phyloP scores from a whole-genome alignment of 2,888 invertebrate genomes.

The Anodontia alba region DNA sequence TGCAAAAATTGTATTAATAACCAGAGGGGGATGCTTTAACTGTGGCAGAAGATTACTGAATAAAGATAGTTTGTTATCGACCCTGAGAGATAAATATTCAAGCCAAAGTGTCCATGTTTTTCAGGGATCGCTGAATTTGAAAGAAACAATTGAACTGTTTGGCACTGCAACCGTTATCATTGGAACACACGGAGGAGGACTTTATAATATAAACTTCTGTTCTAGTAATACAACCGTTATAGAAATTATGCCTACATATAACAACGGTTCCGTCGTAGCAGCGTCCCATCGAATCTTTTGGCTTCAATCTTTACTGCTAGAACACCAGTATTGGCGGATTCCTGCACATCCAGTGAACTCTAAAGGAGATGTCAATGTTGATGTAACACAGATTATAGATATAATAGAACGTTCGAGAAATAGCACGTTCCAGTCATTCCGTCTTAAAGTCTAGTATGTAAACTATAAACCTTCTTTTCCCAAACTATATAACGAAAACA shows the following conservation, averaged over 20 bases:
- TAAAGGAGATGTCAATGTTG: background rate
- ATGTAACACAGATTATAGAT: background rate
- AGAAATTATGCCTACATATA: conserved; percentile 6
- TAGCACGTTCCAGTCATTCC: no score
- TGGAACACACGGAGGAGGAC: conserved; percentile 2
- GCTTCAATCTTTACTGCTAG: background rate
- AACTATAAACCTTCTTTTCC: no score
- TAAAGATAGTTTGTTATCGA: background rate
- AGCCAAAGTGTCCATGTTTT: background rate
- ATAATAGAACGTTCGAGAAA: no score
- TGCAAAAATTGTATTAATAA: conserved; percentile 2
- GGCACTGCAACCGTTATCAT: background rate
- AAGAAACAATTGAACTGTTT: background rate
- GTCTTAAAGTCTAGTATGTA: no score
- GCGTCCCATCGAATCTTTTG: background rate
- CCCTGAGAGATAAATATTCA: background rate
- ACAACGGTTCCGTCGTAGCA: background rate
- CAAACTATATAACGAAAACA: no score
- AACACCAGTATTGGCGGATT: background rate
- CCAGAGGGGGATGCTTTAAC: background rate
- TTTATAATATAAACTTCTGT: conserved; percentile 8
- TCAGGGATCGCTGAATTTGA: background rate
- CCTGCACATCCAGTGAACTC: background rate
- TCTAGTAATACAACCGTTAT: background rate
- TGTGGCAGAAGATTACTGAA: background rate